Evolutionary conservation across 2,113 vertebrate species (phyloP).

Genomic region (Notiomystis cincta): DNA sequence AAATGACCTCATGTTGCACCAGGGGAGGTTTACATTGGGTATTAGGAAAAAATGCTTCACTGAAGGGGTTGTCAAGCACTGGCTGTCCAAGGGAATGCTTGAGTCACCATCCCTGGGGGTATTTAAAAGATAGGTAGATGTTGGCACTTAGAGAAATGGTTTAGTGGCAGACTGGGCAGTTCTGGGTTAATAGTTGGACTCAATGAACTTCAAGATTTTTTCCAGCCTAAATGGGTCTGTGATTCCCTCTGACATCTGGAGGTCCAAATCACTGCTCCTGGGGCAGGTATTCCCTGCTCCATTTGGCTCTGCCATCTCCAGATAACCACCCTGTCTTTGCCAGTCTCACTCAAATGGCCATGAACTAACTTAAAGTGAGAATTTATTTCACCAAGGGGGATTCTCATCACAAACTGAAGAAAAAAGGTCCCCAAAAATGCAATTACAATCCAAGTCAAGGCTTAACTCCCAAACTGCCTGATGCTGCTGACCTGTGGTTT

Average conservation of each 20-base stretch:
- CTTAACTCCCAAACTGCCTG: background rate
- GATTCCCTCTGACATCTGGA: background rate
- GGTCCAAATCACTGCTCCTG: background rate
- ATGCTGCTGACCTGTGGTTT: background rate
- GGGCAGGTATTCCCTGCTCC: background rate
- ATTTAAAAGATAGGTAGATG: background rate
- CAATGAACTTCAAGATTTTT: background rate
- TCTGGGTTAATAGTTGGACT: background rate
- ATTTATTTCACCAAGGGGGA: background rate
- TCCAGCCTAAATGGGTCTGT: background rate
- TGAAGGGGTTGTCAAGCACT: background rate
- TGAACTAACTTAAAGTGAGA: background rate
- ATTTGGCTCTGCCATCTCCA: background rate
- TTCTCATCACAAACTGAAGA: background rate
- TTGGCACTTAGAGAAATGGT: background rate
- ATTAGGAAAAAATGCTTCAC: background rate
- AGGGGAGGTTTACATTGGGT: background rate
- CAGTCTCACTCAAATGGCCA: background rate
- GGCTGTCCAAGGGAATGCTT: background rate
- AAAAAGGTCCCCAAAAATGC: background rate
- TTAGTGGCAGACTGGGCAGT: background rate
- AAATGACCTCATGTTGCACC: background rate
- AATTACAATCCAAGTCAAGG: background rate
- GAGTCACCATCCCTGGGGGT: background rate
- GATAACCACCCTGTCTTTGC: accelerated